A percentile compares a stretch with the other conserved stretches of the same genome.
Conservation (phyloP, 2,113 vertebrate species). For the Chinchilla lanigera region DNA sequence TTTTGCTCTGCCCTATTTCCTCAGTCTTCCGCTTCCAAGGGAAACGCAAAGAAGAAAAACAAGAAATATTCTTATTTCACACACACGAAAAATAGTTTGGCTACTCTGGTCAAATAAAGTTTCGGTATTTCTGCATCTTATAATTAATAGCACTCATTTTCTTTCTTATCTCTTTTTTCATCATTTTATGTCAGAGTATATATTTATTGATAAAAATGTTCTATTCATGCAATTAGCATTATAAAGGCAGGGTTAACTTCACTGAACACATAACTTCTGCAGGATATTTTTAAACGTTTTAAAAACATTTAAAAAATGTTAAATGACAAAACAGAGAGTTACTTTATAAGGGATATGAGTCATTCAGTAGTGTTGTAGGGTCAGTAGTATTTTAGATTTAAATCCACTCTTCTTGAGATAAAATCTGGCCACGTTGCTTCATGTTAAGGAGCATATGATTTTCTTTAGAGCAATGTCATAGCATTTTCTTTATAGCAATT, state of each 20-base stretch:
- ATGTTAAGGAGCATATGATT: not conserved
- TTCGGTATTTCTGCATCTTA: slow-evolving; percentile 52
- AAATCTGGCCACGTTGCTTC: not conserved
- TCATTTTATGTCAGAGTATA: not conserved
- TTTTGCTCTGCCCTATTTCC: not conserved
- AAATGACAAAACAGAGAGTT: not conserved
- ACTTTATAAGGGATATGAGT: not conserved
- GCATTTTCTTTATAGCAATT: slow-evolving; percentile 61
- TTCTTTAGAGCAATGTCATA: too few species aligned
- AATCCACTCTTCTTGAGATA: not conserved
- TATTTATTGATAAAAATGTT: slow-evolving; percentile 18
- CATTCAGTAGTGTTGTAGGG: not conserved
- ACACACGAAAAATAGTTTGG: slow-evolving; percentile 70
- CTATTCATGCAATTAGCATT: not conserved
- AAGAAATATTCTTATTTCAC: slow-evolving; percentile 62
- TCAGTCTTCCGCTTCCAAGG: slow-evolving; percentile 67
- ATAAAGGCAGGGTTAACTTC: not conserved
- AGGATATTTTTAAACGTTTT: not conserved
- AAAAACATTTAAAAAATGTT: not conserved
- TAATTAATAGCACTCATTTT: not conserved
- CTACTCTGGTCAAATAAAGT: slow-evolving; percentile 71
- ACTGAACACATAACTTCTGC: not conserved
- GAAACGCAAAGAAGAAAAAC: slow-evolving; percentile 38
- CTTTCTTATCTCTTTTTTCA: slow-evolving; percentile 11
- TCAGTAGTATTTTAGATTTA: not conserved